Base-by-base conservation (phyloP, 2,797 vertebrate species). In the Pseudochirops cupreus region DNA sequence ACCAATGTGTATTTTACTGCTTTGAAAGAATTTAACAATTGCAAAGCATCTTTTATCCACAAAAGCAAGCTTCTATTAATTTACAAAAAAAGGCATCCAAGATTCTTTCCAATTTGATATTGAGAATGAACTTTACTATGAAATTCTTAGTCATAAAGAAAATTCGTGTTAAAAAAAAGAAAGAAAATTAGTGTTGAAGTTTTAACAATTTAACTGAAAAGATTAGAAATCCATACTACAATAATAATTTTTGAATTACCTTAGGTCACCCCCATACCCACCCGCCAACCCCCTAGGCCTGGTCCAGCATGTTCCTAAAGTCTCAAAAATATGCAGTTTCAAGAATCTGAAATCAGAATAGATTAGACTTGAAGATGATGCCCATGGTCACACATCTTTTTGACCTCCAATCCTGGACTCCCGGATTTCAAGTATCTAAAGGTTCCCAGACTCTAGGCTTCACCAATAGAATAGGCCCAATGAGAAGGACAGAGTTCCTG, bases 341-440 rank as follows among this genome's bases (percentile, higher is more conserved):
- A 96, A 94, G 24, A 24, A 94, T 62, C 91, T 28, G 90, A 26
- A 92, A 93, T 18, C 5, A 94, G 13, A 56, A 67, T n/a, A 26
- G 0, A 10, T n/a, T 62, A n/a, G 67, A 5, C 90, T 91, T 93
- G 18, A 39, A 74, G 16, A 74, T 74, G 14, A n/a, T 39, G 33
- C 33, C 62, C n/a, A 74, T 39, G n/a, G 5, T 74, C 67, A 74
- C n/a, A 74, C 16, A 55, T 94, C 58, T 92, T 94, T 56, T 93
- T 93, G 92, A 90, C 62, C 62, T 90, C 10, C 1, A 52, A 62
- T 58, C 92, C 0, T 94, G 91, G 39, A 11, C n/a, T 92, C 67
- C 0, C 95, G 0, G 90, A 94, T 95, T 93, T 95, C n/a, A 96
- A 94, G 46, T 91, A 97, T 55, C 54, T 55, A n/a, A 94, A 95